Conservation (phyloP, 2,113 vertebrate species). For the Oxyruncus cristatus region DNA sequence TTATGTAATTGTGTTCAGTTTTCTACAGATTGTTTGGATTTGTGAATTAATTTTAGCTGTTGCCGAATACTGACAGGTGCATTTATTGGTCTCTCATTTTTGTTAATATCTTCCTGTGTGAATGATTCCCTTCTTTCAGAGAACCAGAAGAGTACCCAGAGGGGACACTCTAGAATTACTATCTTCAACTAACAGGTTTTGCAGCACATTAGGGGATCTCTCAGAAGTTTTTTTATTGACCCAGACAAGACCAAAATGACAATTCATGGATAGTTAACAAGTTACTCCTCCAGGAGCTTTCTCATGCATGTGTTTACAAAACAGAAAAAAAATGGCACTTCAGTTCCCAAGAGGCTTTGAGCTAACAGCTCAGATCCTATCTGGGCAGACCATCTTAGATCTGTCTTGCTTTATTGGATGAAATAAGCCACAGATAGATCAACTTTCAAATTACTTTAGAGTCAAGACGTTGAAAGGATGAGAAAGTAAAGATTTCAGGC, state of each 20-base stretch:
- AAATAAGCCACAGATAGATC: slow-evolving; percentile 53
- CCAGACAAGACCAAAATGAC: slow-evolving; percentile 44
- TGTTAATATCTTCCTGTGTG: slow-evolving; percentile 46
- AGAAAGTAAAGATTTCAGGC: background rate
- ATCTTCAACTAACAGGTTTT: slow-evolving; percentile 25
- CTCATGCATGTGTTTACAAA: slow-evolving; percentile 4
- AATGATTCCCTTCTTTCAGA: slow-evolving; percentile 23
- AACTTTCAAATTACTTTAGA: slow-evolving; percentile 12
- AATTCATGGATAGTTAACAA: slow-evolving; percentile 57
- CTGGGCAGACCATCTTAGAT: slow-evolving; percentile 47
- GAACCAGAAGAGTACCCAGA: slow-evolving; percentile 13
- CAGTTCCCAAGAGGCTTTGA: slow-evolving; percentile 29
- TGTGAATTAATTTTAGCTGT: slow-evolving; percentile 81
- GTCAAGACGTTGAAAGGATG: background rate
- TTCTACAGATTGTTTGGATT: slow-evolving; percentile 82
- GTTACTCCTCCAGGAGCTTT: slow-evolving; percentile 53
- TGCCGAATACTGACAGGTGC: slow-evolving; percentile 74
- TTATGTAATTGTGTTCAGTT: slow-evolving; percentile 81
- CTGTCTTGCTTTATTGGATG: slow-evolving; percentile 38
- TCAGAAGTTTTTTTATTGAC: slow-evolving; percentile 46
- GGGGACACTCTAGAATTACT: slow-evolving; percentile 49
- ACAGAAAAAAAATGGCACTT: slow-evolving; percentile 44
- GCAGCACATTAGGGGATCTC: slow-evolving; percentile 49
- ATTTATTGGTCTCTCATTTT: slow-evolving; percentile 69
- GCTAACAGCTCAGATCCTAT: background rate